Evolutionary conservation across 2,113 vertebrate species (phyloP).

Genomic region (Peromyscus polionotus): DNA sequence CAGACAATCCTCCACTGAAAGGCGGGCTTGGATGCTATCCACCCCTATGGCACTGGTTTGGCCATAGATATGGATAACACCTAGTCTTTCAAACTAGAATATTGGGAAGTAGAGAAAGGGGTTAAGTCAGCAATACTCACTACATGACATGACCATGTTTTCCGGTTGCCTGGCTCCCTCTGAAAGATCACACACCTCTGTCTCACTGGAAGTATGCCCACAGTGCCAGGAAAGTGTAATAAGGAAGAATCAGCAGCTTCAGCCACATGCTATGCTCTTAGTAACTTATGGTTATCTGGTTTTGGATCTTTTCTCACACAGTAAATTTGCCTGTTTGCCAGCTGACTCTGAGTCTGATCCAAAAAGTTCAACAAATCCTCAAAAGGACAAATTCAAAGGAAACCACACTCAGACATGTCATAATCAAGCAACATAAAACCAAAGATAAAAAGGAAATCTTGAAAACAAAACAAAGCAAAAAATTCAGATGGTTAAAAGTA

Average conservation of each 20-base stretch:
- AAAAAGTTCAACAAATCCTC: not conserved
- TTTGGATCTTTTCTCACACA: not conserved
- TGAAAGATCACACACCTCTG: not conserved
- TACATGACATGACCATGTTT: not conserved
- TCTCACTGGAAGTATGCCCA: not conserved
- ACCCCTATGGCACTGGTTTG: not conserved
- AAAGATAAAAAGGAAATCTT: conserved; percentile 47
- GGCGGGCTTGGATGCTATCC: not conserved
- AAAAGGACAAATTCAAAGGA: not conserved
- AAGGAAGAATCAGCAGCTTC: not conserved
- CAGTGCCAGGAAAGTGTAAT: not conserved
- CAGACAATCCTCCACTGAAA: not conserved
- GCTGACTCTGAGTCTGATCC: not conserved
- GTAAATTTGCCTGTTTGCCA: not conserved
- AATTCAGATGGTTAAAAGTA: not conserved
- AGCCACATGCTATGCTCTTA: not conserved
- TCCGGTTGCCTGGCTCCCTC: not conserved
- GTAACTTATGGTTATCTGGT: not conserved
- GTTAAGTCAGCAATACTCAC: not conserved
- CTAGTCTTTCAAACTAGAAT: not conserved
- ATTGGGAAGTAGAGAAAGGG: not conserved
- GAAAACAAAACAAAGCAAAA: not conserved
- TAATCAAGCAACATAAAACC: not conserved
- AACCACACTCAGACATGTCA: not conserved
- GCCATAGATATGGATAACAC: too few relatives aligned